Conservation (phyloP, 2,113 vertebrate species). For the Chloropsis hardwickii region DNA sequence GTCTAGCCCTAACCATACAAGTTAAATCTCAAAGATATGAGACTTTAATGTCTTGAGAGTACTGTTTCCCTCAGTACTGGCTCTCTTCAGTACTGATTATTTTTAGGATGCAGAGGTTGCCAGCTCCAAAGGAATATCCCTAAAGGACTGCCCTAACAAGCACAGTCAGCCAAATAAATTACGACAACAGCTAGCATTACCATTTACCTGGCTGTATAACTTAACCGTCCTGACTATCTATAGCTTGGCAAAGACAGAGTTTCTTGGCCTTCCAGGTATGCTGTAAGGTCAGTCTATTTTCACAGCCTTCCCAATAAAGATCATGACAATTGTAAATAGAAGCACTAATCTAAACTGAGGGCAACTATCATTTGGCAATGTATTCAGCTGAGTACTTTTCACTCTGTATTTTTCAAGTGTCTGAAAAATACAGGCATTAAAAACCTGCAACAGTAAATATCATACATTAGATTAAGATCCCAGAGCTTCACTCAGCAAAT, state of each 20-base stretch:
- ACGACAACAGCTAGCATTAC: neutral
- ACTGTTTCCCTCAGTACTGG: neutral
- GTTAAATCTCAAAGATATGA: neutral
- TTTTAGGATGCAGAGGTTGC: neutral
- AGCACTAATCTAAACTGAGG: neutral
- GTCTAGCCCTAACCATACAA: neutral
- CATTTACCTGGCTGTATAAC: neutral
- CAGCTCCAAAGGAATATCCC: neutral
- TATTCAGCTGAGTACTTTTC: neutral
- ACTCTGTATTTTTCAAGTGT: neutral
- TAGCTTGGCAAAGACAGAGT: neutral
- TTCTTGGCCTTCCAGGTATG: slow-evolving; percentile 7
- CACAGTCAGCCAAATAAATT: neutral
- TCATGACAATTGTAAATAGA: neutral
- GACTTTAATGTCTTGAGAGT: neutral
- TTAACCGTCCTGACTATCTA: neutral
- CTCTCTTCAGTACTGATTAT: neutral
- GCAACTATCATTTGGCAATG: neutral
- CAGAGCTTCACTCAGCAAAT: neutral
- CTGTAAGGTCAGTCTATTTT: neutral
- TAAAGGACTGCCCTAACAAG: neutral
- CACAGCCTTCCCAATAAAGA: neutral
- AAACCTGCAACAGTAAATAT: neutral
- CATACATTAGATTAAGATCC: neutral
- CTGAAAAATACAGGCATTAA: neutral